phyloP scores from a whole-genome alignment of 1,140 invertebrate species.

The Procambarus virginalis region DNA sequence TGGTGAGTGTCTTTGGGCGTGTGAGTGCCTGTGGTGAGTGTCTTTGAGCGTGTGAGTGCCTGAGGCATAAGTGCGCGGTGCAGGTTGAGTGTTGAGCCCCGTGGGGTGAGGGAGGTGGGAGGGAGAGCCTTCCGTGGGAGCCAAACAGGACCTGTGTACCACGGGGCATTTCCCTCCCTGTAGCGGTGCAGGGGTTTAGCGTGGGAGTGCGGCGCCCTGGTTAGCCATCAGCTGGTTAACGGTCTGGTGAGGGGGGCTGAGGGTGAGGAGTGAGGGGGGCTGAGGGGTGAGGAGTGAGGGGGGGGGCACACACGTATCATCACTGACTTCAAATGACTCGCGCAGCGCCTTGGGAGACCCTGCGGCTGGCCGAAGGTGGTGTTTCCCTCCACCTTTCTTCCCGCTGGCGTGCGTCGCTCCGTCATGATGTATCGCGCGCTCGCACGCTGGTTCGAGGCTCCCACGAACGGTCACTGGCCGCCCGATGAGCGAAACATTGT shows the following conservation, averaged over 20 bases:
- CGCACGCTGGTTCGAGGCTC: neutral
- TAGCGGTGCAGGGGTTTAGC: neutral
- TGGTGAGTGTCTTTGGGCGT: neutral
- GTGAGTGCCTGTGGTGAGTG: neutral
- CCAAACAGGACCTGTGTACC: conserved; percentile 5
- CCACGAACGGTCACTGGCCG: neutral
- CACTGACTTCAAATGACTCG: conserved; percentile 4
- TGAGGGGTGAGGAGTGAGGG: no score
- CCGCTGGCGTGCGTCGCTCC: neutral
- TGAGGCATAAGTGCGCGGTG: neutral
- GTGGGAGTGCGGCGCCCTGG: neutral
- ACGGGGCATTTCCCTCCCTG: conserved; percentile 8
- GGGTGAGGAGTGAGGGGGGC: no score
- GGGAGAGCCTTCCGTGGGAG: neutral
- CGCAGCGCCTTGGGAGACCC: neutral
- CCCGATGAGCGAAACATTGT: neutral
- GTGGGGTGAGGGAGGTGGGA: neutral
- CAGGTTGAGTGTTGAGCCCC: neutral
- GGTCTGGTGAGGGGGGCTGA: neutral
- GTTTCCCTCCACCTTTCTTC: neutral
- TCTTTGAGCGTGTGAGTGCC: neutral
- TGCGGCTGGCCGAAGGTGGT: neutral
- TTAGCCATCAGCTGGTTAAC: neutral
- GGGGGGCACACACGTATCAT: neutral
- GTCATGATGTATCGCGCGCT: neutral